Evolutionary conservation across 2,888 invertebrate genomes (phyloP), one percentile per base, ranked within the genome.

Genomic region (Cetonia aurata): DNA sequence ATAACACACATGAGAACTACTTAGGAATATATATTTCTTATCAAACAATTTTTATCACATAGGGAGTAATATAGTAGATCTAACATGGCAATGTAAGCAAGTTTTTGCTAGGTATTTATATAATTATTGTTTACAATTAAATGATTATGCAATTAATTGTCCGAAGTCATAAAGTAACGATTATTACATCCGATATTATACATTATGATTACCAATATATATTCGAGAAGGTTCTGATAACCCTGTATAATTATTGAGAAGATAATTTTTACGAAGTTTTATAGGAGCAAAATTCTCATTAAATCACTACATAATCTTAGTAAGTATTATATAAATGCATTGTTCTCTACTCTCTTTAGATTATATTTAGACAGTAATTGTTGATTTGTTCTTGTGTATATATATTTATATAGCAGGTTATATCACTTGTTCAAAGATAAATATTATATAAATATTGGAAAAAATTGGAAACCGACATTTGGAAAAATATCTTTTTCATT

Each of bases 401-500:
- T 37, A 37, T 65, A 65, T 65, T 50, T 65, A 17, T 48, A 65
- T 33, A 50, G 19, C 44, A 56, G 55, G 70, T 74, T 53, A 60
- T 75, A 72, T 73, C 73, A 73, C 73, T 72, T 71, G 70, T 75
- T 70, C 33, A 44, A 67, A 72, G 57, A 56, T 70, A 74, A 67
- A 59, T 67, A 56, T 19, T 68, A 68, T 72, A 69, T 65, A 60
- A 65, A 70, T 71, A 60, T 71, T 56, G n/a, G n/a, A n/a, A n/a
- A n/a, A 19, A 48, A 48, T 59, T 69, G 59, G 72, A 72, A 74
- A 71, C 73, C 71, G 71, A 79, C 78, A 77, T 75, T 76, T 79
- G 77, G 76, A 79, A 78, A 78, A 78, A 79, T 78, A 78, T 78
- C 77, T 78, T 60, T 65, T 52, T 55, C 9, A 44, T 8, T 31